Evolutionary conservation across 2,113 vertebrate genomes (phyloP), one percentile per base, ranked within the genome.

Genomic region (Phocoena phocoena): DNA sequence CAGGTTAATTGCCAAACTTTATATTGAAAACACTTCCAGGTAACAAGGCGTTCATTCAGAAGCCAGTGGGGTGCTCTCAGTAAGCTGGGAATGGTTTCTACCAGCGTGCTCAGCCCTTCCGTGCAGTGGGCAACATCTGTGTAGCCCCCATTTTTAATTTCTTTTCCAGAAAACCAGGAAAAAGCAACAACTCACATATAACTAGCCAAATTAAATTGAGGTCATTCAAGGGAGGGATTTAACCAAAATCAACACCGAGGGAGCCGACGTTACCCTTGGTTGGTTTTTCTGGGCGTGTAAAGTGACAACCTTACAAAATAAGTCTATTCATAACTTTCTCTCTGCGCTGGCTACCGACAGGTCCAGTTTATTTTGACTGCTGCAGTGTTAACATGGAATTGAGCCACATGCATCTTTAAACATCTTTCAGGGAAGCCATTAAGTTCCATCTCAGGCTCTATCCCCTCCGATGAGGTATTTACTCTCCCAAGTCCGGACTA

Each of bases 161-260:
- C 88, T 97, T 97, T 98, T 97, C 96, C 96, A 98, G 95, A 96
- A 98, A 97, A 97, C 89, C 84, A 95, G 96, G 95, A 97, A 97
- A 97, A 96, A 96, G 95, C 96, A 97, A 95, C 92, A 93, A 93
- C 80, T 89, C 93, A 62, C 67, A 65, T 84, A 62, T 84, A 96
- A 77, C 89, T 97, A 60, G 96, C 93, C 96, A 98, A 97, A 97
- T 95, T 88, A 96, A 97, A 97, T 63, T 81, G 97, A 97, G 95
- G 97, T 96, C 94, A 93, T 88, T 97, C 90, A 88, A 97, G 97
- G 92, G 90, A 96, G 92, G 93, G 88, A 93, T 89, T 90, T 95
- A 93, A 97, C 80, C 71, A 89, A 97, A 96, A 95, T 93, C 93
- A 90, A 38, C 2, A 41, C 76, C 0, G 10, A 90, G 70, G 83